Evolutionary conservation across 2,888 invertebrate genomes (phyloP), one percentile per base, ranked within the genome.

Genomic region (Heteromurus nitidus): DNA sequence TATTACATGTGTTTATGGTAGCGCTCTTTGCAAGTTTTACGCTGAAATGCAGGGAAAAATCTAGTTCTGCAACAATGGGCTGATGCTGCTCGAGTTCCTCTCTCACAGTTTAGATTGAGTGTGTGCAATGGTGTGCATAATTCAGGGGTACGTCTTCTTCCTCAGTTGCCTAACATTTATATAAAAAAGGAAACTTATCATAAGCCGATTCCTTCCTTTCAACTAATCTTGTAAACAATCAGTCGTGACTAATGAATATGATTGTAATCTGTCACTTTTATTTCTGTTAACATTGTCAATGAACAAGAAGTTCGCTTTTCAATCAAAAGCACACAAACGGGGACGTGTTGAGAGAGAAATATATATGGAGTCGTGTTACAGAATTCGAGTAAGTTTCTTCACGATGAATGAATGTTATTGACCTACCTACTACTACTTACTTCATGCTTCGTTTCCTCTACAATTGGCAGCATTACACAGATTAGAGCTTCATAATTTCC

Each of bases 261-360:
- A 75, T 75, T n/a, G 53, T 42, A 42, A 67, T 75, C 75, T 67
- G 67, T 75, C 75, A 75, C 55, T 75, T 74, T 53, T 65, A 26
- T 65, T 67, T 75, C 36, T 53, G 28, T 72, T 64, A 50, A 30
- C 75, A 42, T 42, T 75, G 75, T 75, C 58, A 75, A 30, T 75
- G 55, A 11, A 55, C 67, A 67, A 11, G n/a, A n/a, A 44, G 44
- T 60, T 62, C 47, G 20, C 31, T 30, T 58, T 60, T 47, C 47
- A 42, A 24, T 65, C 64, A 36, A 36, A 44, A 58, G 20, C 36
- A 36, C 36, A 69, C 1, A 16, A 53, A 55, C 28, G n/a, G 50
- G 28, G 18, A 53, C 47, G 44, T 24, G 53, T 18, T 47, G 50
- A 9, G 7, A 36, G 9, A 36, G 13, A 13, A 36, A 53, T 11